phyloP scores from a whole-genome alignment of 37 sponge, comb jelly and placozoan species.

The Cliona cf. orientalis region DNA sequence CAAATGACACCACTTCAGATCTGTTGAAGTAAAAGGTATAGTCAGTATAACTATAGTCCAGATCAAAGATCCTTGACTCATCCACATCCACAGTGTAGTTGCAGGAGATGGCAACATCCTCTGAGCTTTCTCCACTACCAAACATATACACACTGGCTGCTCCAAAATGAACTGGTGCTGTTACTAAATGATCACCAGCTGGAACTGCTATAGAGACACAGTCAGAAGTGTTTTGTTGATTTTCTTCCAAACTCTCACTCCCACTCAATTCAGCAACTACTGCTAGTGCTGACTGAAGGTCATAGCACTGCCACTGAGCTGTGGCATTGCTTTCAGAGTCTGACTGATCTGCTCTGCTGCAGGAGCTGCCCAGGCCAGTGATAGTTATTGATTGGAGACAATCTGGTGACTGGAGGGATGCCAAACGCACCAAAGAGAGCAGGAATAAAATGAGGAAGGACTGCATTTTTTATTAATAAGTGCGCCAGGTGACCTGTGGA shows the following conservation, averaged over 20 bases:
- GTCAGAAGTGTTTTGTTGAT: neutral
- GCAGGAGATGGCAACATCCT: neutral
- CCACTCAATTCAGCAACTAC: too few relatives aligned
- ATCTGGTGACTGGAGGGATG: neutral
- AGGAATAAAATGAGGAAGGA: neutral
- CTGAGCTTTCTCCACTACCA: neutral
- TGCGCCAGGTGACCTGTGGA: too few relatives aligned
- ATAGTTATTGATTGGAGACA: neutral
- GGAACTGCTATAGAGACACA: slow-evolving; percentile 12
- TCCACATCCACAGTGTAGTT: neutral
- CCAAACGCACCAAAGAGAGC: neutral
- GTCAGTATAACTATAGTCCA: neutral
- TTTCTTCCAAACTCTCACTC: too few relatives aligned
- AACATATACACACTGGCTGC: slow-evolving; percentile 5
- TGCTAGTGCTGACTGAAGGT: slow-evolving; percentile 9
- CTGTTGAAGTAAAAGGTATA: slow-evolving; percentile 38
- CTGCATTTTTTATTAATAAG: too few relatives aligned
- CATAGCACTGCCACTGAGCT: neutral
- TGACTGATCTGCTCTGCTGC: neutral
- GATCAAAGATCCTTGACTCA: neutral
- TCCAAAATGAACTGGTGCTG: slow-evolving; percentile 2
- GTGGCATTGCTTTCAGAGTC: neutral
- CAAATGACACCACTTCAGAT: neutral
- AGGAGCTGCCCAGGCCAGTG: neutral
- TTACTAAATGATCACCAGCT: neutral